These are phyloP conservation scores for Tiliqua scincoides DNA, from an alignment of 2,113 vertebrate species.

Conservation along the genomic window DNA sequence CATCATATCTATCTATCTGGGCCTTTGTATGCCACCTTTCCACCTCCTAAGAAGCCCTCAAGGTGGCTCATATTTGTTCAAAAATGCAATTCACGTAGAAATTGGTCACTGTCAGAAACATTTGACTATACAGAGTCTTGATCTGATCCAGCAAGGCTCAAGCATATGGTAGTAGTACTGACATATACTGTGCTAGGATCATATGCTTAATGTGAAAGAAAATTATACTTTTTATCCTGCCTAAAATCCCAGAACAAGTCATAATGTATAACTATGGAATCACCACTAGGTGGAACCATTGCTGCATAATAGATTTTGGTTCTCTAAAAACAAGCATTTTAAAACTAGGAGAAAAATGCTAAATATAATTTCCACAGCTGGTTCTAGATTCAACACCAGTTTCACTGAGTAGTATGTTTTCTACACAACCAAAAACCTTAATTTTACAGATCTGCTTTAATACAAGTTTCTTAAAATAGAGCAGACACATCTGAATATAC, in stretches of 20 bases:
- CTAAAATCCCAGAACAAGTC: neutral
- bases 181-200: neutral
- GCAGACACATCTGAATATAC: neutral
- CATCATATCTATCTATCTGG: no score
- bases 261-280: neutral
- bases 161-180: neutral
- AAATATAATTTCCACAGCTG: neutral
- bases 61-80: no score
- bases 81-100: no score
- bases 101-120: neutral
- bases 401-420: neutral
- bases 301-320: neutral
- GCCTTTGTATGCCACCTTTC: no score
- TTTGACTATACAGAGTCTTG: no score
- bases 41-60: no score
- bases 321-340: neutral
- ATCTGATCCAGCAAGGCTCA: neutral
- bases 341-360: neutral
- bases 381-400: neutral
- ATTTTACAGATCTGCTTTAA: neutral
- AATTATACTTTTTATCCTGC: neutral
- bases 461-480: neutral
- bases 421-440: neutral
- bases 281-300: conserved; percentile 16
- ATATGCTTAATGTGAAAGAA: neutral